Base-by-base conservation (phyloP, 2,113 vertebrate species). In the Azemiops feae region DNA sequence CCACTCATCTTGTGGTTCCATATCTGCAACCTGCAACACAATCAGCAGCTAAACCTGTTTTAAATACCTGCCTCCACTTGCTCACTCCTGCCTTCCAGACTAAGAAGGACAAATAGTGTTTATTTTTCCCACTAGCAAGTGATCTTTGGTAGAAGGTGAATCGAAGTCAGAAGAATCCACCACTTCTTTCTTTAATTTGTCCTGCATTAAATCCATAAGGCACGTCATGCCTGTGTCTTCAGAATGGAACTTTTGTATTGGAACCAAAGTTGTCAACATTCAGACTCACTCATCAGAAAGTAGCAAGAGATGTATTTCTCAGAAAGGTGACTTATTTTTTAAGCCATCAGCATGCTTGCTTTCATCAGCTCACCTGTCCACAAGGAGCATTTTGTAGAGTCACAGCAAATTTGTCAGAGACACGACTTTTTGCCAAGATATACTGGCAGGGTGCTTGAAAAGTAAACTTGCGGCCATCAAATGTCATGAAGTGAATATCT, bases 361-460 rank as follows among this genome's bases (percentile, higher is more conserved):
- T 87, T 91, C 34, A 69, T 69, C 90, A 52, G 3, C 97, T 98
- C 95, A 99, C 99, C 93, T 98, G 97, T 93, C 99, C 99, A 97
- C 99, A 99, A 0, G 98, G 98, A 87, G 98, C 96, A 3, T 99
- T 99, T 96, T 99, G 99, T 96, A 99, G 85, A 45, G 98, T 98
- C 96, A 99, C 92, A 0, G 98, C 98, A 95, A 99, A 99, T 25
- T 90, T 97, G 43, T 98, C 98, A 0, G 99, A 99, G 0, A 92
- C 97, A 69, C 94, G 98, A 92, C 99, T 99, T 96, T 99, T 99
- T 57, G 98, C 98, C 90, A 99, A 96, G 92, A 99, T 98, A 3
- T 99, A 99, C 52, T 99, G 99, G 93, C 99, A 99, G 0, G 98
- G 96, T 88, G 99, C 99, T 20, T 98, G 98, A 93, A 99, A 99